Evolutionary conservation across 1,140 invertebrate genomes (phyloP).

Genomic region (Brachionus sp.): DNA sequence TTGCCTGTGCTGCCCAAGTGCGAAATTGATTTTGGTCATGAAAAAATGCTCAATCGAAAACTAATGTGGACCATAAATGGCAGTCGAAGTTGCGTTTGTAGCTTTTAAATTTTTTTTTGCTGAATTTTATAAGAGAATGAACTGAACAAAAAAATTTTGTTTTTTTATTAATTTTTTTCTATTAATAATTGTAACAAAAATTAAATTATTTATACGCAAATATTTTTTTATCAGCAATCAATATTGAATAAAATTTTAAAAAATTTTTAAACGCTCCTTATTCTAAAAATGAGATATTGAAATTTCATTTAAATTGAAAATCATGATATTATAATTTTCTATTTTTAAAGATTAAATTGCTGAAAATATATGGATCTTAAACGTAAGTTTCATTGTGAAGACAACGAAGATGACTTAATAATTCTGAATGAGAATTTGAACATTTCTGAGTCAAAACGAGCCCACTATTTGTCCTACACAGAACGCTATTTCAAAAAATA

Average conservation of each 20-base stretch:
- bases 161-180: neutral
- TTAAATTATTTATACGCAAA: neutral
- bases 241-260: neutral
- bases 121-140: neutral
- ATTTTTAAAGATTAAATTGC: neutral
- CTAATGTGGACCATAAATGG: constrained; percentile 44
- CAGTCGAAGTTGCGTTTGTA: constrained; percentile 41
- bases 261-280: neutral
- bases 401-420: constrained; percentile 40
- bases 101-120: constrained; percentile 10
- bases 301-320: neutral
- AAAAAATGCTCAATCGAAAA: constrained; percentile 42
- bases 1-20: constrained; percentile 24
- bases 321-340: neutral
- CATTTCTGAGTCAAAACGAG: constrained; percentile 10
- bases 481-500: constrained; percentile 39
- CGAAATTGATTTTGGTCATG: constrained; percentile 42
- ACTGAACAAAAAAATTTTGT: neutral
- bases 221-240: neutral
- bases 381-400: constrained; percentile 31
- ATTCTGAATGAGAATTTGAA: constrained; percentile 12
- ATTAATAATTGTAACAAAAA: neutral
- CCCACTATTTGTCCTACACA: constrained; percentile 27
- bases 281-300: neutral
- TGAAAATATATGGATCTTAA: neutral